phyloP scores from a whole-genome alignment of 30 jellyfish, hydroid and myxozoan species.

The Pseudorhiza aurosa region DNA sequence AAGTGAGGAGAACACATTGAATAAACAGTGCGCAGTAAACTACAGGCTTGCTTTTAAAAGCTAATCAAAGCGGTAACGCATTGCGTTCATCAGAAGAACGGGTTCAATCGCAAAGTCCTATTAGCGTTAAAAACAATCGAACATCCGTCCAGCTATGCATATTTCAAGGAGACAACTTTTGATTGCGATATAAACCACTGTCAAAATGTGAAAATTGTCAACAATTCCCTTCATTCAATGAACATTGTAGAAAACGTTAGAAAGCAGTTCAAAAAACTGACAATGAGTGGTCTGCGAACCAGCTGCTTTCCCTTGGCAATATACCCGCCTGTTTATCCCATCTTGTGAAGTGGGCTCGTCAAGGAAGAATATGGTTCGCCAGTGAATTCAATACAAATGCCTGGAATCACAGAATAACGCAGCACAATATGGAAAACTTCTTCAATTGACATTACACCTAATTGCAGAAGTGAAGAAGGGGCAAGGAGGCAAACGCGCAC shows the following conservation, averaged over 20 bases:
- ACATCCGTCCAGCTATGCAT: background rate
- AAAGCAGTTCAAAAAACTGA: background rate
- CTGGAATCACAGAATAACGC: no score
- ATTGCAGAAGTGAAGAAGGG: no score
- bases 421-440: no score
- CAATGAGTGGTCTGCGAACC: background rate
- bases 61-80: background rate
- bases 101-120: background rate
- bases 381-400: no score
- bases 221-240: background rate
- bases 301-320: constrained; percentile 1
- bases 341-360: background rate
- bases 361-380: no score
- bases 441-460: no score
- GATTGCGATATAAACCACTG: constrained; percentile 4
- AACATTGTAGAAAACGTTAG: background rate
- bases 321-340: background rate
- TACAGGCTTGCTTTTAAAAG: background rate
- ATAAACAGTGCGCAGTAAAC: background rate
- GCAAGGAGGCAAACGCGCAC: no score
- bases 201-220: constrained; percentile 20
- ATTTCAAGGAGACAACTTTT: background rate
- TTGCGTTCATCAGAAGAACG: background rate
- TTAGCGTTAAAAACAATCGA: constrained; percentile 20
- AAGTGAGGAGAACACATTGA: background rate